phyloP scores from a whole-genome alignment of 2,797 vertebrate genomes.

The Micromesistius poutassou region DNA sequence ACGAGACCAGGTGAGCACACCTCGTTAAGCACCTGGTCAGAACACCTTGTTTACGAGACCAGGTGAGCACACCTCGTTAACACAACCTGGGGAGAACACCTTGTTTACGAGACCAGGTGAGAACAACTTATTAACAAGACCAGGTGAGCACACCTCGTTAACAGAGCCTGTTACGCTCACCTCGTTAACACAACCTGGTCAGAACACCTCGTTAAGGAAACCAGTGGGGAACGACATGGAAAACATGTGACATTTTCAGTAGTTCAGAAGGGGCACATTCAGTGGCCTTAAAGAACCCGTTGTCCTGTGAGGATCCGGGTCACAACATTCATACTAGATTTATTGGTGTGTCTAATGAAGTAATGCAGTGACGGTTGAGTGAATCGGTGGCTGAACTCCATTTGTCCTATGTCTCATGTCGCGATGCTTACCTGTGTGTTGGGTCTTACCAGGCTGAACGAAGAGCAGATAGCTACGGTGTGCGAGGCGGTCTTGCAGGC shows the following conservation, averaged over 20 bases:
- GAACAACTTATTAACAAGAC: neutral
- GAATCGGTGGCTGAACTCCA: no score
- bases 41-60: neutral
- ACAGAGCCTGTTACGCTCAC: neutral
- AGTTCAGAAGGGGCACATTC: no score
- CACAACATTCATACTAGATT: neutral
- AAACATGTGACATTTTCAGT: neutral
- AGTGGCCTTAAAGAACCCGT: no score
- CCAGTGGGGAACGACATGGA: neutral
- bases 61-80: neutral
- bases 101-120: neutral
- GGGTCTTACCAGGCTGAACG: conserved; percentile 70
- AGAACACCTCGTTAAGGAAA: neutral
- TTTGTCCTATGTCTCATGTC: no score
- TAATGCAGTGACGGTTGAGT: neutral
- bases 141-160: neutral
- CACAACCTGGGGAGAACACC: neutral
- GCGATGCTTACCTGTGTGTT: conserved; percentile 10
- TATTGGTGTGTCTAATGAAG: neutral
- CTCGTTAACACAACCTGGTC: neutral
- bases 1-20: conserved; percentile 78
- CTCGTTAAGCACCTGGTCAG: neutral
- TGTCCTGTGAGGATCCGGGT: neutral
- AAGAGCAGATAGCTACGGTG: conserved; percentile 87
- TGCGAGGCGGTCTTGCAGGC: conserved; percentile 84